phyloP scores from a whole-genome alignment of 2,113 vertebrate genomes.

The Carlito syrichta region DNA sequence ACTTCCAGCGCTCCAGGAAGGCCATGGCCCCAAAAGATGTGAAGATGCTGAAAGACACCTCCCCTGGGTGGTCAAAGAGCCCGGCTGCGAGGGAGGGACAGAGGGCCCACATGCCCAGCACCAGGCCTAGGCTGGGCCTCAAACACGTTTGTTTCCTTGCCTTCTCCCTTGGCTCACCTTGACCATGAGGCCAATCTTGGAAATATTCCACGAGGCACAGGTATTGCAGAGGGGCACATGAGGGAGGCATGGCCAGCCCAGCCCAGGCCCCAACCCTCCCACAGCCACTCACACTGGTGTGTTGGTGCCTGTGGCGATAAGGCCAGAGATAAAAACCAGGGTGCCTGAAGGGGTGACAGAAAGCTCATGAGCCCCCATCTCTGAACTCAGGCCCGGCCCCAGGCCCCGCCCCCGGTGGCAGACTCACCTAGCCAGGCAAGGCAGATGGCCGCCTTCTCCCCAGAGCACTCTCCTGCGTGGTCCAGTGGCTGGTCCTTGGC shows the following conservation, averaged over 20 bases:
- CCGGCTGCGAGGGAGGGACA: conserved; percentile 73
- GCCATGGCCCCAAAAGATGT: conserved; percentile 88
- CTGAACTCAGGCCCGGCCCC: not conserved
- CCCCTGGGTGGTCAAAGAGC: conserved; percentile 87
- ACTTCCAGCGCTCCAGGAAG: conserved; percentile 88
- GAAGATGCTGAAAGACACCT: conserved; percentile 88
- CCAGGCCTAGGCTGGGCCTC: not conserved
- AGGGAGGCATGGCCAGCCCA: not conserved
- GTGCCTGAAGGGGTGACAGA: conserved; percentile 77
- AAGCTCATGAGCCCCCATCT: rapidly evolving
- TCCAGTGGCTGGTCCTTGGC: conserved; percentile 87
- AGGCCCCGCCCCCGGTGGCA: too few species aligned
- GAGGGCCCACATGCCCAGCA: not conserved
- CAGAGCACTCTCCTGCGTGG: conserved; percentile 84
- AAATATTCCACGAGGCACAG: conserved; percentile 85
- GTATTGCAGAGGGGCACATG: conserved; percentile 84
- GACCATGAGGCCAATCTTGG: conserved; percentile 87
- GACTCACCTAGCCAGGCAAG: conserved; percentile 83
- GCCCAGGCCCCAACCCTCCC: not conserved
- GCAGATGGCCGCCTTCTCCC: conserved; percentile 85
- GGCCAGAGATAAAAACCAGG: conserved; percentile 84
- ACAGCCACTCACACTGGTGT: conserved; percentile 81
- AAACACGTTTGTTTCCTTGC: not conserved
- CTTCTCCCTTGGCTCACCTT: conserved; percentile 76
- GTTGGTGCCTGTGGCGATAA: conserved; percentile 83